Base-by-base conservation (phyloP, 2,888 invertebrate genomes). In the Cyclophora albipunctata region DNA sequence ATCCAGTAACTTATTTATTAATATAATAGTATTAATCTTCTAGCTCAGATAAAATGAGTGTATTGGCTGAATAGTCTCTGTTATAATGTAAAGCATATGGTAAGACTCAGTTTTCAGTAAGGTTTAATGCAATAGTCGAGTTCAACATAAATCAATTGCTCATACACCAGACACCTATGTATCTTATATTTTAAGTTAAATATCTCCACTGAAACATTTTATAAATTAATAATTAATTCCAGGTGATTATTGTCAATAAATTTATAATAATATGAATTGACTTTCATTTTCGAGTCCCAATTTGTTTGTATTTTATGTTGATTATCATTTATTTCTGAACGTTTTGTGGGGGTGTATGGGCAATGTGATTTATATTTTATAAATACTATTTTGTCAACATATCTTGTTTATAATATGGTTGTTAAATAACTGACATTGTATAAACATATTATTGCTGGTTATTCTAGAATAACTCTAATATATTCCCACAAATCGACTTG, bases 271-370 rank as follows among this genome's bases (percentile, higher is more conserved):
- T 77, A 58, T 64, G 69, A 62, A 71, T 70, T 67, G 87, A 78
- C 82, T 88, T 88, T 88, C 79, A 88, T 88, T 88, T 85, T 73
- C 71, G 72, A 75, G 75, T 74, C 85, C 85, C 78, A 64, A 83
- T 80, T 63, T 81, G 72, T 81, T 78, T 81, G 60, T 78, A 67
- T 71, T 75, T 78, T 73, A 66, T 81, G 81, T 81, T 77, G 51
- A 69, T 60, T 58, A 73, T 78, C 67, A 66, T 72, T 73, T 77
- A 58, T 67, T 73, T 76, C 64, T 64, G 73, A 76, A 78, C 78
- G 79, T 81, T 85, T 87, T 88, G 86, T 86, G 86, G 87, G 87
- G 86, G 86, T 88, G 87, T 88, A 87, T 88, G 87, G 87, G 87
- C 87, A 88, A 84, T 85, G 67, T 52, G 63, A 58, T 73, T 57